Conservation (phyloP, 1,140 invertebrate genomes). For the Drosophila athabasca region DNA sequence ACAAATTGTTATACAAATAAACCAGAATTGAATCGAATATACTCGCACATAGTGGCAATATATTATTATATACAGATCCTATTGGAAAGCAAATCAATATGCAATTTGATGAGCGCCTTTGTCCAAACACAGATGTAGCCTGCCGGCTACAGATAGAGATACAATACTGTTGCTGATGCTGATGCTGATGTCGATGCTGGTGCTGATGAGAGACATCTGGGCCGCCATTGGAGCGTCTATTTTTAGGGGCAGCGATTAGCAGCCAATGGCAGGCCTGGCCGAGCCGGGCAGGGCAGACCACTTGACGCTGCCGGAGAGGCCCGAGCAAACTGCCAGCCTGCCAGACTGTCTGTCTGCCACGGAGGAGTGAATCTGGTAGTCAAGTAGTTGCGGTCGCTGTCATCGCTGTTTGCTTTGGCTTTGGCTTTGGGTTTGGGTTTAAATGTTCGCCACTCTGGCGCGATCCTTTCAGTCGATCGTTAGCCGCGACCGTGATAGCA, state of each 20-base stretch:
- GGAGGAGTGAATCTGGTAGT: conserved; percentile 19
- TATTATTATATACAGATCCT: not conserved
- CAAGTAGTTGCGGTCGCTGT: conserved; percentile 35
- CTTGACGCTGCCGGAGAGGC: conserved; percentile 54
- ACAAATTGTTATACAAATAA: conserved; percentile 75
- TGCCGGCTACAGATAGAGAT: not conserved
- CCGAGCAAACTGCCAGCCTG: conserved; percentile 40
- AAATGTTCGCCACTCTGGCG: conserved; percentile 33
- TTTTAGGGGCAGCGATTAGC: conserved; percentile 74
- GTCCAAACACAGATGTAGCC: conserved; percentile 30
- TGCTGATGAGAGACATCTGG: conserved; percentile 61
- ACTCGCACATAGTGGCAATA: not conserved
- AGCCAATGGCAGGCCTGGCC: conserved; percentile 63
- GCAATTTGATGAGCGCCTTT: conserved; percentile 17
- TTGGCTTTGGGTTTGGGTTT: conserved; percentile 7
- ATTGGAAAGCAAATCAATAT: conserved; percentile 40
- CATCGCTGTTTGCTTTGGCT: too few species aligned
- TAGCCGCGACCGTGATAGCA: not conserved
- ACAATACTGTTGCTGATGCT: conserved; percentile 3
- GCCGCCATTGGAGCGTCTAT: conserved; percentile 67
- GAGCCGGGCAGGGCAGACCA: conserved; percentile 37
- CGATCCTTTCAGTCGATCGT: conserved; percentile 62
- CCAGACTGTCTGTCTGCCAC: conserved; percentile 60
- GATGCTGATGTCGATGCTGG: not conserved
- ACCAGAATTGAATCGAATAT: conserved; percentile 41